A percentile compares a stretch with the other conserved stretches of the same genome.
These are phyloP conservation scores for Chrysocyon brachyurus DNA, from an alignment of 2,797 vertebrate species.

Conservation along the genomic window DNA sequence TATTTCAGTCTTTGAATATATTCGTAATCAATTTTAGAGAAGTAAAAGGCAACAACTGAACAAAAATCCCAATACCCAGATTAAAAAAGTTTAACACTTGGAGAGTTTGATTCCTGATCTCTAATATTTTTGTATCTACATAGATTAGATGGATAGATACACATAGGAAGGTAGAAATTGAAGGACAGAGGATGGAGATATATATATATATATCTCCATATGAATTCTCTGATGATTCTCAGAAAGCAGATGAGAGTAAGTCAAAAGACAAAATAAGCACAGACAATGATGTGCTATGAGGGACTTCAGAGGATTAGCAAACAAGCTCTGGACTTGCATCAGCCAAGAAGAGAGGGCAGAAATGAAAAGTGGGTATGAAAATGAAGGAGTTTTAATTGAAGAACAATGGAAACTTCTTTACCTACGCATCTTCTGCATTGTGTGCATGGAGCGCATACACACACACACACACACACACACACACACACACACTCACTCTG, in stretches of 20 bases:
- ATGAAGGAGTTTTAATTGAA: background rate
- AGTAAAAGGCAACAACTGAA: background rate
- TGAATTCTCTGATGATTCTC: background rate
- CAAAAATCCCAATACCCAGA: background rate
- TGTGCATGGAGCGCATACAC: accelerated
- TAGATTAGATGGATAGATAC: background rate
- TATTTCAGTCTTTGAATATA: slow-evolving; percentile 40
- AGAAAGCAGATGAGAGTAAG: background rate
- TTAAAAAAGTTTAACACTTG: background rate
- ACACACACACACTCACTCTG: background rate
- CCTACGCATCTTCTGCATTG: background rate
- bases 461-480: background rate
- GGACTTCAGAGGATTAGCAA: background rate
- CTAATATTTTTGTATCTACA: background rate
- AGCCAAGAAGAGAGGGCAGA: background rate
- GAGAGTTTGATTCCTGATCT: background rate
- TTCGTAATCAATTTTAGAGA: background rate
- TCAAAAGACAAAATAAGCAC: background rate
- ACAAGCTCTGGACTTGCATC: background rate
- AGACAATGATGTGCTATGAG: background rate
- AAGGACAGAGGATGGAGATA: background rate
- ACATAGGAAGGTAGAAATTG: background rate
- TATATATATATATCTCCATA: background rate
- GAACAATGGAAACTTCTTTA: background rate
- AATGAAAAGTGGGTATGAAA: background rate